A percentile compares a stretch with the other conserved stretches of the same genome.
These are phyloP conservation scores for Centropristis striata DNA, from an alignment of 2,113 vertebrate genomes.

Conservation along the genomic window DNA sequence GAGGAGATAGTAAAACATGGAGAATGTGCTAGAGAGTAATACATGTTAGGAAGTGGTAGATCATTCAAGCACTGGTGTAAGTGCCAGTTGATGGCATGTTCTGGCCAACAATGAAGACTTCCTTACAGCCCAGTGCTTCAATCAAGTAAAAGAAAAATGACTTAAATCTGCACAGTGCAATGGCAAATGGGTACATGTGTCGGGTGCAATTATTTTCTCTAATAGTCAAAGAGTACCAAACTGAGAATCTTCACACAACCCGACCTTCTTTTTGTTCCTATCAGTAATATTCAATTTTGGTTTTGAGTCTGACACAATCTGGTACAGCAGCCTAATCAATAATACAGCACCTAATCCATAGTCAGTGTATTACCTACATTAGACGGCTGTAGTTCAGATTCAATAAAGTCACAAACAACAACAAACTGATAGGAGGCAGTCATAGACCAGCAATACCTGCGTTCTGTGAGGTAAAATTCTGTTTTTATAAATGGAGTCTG, in stretches of 20 bases:
- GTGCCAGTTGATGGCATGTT: not conserved
- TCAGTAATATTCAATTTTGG: not conserved
- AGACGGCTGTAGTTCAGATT: too few species aligned
- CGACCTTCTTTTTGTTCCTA: not conserved
- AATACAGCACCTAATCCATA: not conserved
- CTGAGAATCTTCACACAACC: constrained; percentile 6
- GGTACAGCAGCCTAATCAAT: not conserved
- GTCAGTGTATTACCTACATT: too few species aligned
- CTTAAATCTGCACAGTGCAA: not conserved
- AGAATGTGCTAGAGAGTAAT: not conserved
- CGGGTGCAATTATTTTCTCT: not conserved
- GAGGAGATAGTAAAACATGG: not conserved
- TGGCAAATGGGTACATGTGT: not conserved
- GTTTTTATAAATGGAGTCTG: too few species aligned
- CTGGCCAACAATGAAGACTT: not conserved
- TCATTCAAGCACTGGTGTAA: not conserved
- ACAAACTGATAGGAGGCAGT: too few species aligned
- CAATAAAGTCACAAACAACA: too few species aligned
- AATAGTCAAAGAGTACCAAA: not conserved
- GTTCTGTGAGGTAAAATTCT: too few species aligned
- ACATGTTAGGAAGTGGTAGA: not conserved
- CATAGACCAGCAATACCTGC: too few species aligned
- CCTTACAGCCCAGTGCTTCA: not conserved
- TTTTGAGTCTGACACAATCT: not conserved
- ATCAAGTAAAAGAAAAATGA: not conserved